Base-by-base conservation (phyloP, 2,797 vertebrate genomes). In the Phataginus tetradactyla region DNA sequence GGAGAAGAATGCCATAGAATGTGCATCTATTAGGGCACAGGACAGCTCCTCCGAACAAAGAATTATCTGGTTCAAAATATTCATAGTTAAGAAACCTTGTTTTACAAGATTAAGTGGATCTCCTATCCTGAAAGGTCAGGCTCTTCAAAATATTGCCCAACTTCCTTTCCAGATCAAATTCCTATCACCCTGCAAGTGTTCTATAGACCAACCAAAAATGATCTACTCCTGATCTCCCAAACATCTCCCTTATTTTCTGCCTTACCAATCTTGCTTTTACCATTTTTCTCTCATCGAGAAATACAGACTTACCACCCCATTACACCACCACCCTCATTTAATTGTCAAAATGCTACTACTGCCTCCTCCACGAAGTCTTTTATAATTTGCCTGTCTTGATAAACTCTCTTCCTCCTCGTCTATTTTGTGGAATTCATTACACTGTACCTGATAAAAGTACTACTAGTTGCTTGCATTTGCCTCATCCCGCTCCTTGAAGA, bases 151-250 rank as follows among this genome's bases (percentile, higher is more conserved):
- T 83, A 83, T 57, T 71, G 5, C 20, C 37, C 34, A 95, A 57
- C 13, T 68, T 89, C 14, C 37, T 90, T 86, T 93, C 57, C 59
- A 89, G 18, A 59, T 15, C 79, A 69, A 66, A 91, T 90, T 84
- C 8, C 21, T 83, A 42, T 74, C 2, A 34, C 49, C 4, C 23
- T 66, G 9, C 11, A 88, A 57, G 7, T 14, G 1, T 72, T 63
- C 11, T 37, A 55, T 1, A 51, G 10, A 64, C n/a, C 69, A 91
- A 90, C 14, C 18, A 91, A 90, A 91, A 90, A 15, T 20, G 6
- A 59, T 11, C 53, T 86, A 10, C 63, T 63, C 4, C n/a, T 87
- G 20, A 74, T 68, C 27, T 86, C 69, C 20, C 34, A 75, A 92
- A 81, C n/a, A 74, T 32, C 4, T 13, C 39, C 93, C 66, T 69